These are phyloP conservation scores for Trinorchestia longiramus DNA, from an alignment of 1,140 invertebrate genomes.

Conservation along the genomic window DNA sequence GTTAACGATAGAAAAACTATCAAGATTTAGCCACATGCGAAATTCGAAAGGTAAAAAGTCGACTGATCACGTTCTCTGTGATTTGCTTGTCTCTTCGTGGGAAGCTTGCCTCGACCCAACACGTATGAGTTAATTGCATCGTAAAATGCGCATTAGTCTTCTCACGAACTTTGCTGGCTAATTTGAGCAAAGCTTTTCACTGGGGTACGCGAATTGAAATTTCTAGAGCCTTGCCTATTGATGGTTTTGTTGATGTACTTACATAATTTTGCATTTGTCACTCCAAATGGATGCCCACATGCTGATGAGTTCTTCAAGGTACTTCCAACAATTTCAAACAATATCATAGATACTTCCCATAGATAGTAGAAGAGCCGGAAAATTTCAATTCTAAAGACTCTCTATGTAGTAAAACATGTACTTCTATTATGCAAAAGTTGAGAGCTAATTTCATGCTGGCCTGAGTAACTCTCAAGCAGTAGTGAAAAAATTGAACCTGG, in stretches of 20 bases:
- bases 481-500: not conserved
- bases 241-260: not conserved
- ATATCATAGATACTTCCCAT: not conserved
- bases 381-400: not conserved
- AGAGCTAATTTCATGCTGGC: not conserved
- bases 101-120: not conserved
- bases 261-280: not conserved
- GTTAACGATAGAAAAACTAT: slow-evolving; percentile 21
- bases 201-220: not conserved
- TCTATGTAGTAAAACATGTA: not conserved
- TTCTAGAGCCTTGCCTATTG: not conserved
- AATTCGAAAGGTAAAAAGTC: slow-evolving; percentile 41
- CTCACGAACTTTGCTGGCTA: not conserved
- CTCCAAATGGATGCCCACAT: not conserved
- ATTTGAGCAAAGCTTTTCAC: not conserved
- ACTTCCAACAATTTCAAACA: not conserved
- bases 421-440: slow-evolving; percentile 1
- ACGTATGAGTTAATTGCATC: not conserved
- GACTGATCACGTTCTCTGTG: slow-evolving; percentile 19
- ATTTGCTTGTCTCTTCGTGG: slow-evolving; percentile 49
- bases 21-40: not conserved
- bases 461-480: not conserved
- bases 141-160: slow-evolving; percentile 8
- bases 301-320: not conserved
- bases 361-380: not conserved